Conservation (phyloP, 2,797 vertebrate genomes). For the Prunella strophiata region DNA sequence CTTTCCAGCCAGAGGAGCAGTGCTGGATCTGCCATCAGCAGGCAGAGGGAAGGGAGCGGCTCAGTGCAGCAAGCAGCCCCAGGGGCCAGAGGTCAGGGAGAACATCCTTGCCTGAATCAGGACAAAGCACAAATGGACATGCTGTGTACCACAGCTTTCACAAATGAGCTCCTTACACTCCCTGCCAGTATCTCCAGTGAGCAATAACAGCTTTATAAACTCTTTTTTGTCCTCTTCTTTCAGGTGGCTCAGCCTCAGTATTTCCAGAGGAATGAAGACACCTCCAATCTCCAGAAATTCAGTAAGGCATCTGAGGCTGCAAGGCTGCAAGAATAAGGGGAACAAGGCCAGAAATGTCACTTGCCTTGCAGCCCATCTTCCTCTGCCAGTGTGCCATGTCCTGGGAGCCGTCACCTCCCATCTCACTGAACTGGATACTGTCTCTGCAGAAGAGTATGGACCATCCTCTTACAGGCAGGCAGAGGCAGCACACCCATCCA, state of each 20-base stretch:
- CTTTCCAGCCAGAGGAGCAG: neutral
- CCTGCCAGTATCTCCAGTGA: constrained; percentile 77
- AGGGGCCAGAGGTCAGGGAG: neutral
- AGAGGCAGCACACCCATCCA: neutral
- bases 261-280: constrained; percentile 83
- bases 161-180: constrained; percentile 89
- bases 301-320: constrained; percentile 81
- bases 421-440: neutral
- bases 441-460: neutral
- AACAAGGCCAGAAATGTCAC: neutral
- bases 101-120: neutral
- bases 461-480: neutral
- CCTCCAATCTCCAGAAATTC: constrained; percentile 88
- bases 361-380: neutral
- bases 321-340: constrained; percentile 65
- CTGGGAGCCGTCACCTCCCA: neutral
- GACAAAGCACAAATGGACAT: neutral
- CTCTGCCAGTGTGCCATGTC: neutral
- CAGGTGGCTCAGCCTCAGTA: constrained; percentile 77
- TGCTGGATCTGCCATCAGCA: neutral
- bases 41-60: neutral
- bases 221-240: constrained; percentile 81
- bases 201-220: constrained; percentile 81
- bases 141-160: constrained; percentile 81
- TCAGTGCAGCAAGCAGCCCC: neutral